Evolutionary conservation across 2,113 vertebrate species (phyloP), one percentile per base, ranked within the genome.

Genomic region (Podilymbus podiceps): DNA sequence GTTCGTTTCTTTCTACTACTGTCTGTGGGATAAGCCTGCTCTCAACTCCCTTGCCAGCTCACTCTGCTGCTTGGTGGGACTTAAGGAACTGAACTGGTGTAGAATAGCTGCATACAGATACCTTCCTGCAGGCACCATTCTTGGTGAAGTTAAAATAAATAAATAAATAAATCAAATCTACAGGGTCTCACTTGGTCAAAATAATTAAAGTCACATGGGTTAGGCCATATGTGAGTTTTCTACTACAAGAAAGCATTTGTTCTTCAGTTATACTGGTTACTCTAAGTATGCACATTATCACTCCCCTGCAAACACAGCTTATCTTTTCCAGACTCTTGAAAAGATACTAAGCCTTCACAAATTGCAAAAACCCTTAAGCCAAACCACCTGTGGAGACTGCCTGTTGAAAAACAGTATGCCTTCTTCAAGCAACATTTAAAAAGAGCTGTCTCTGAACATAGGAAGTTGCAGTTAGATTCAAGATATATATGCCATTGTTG

Each of bases 251-350:
- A 71, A 62, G 18, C 25, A 84, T 53, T 83, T 88, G 24, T 68
- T 91, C n/a, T 69, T 58, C 44, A 82, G 56, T 75, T 84, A 72
- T 20, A 60, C 12, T 16, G 8, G 31, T 73, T 89, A 69, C 11
- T 0, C 0, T 27, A 90, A 59, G 33, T 20, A 85, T 4, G 4
- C 5, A 10, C 6, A 33, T 30, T n/a, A 83, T 27, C 56, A 72
- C 44, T 89, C 67, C 20, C 27, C 38, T 24, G 27, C 33, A 81
- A 88, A 74, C 33, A 75, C 6, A 38, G 13, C 28, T 88, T 79
- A 74, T 42, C 52, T 79, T 85, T 87, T 42, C 21, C 15, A 76
- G 56, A 75, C 8, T 78, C 49, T 59, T 47, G 55, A 63, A 88
- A 83, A 77, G 59, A 79, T 30, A 85, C 4, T n/a, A 77, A 77